Percentiles rank a stretch among this genome's conserved stretches.
These are phyloP conservation scores for Parazoanthus atlanticus DNA, from an alignment of 92 coral and sea anemone species.

Conservation along the genomic window DNA sequence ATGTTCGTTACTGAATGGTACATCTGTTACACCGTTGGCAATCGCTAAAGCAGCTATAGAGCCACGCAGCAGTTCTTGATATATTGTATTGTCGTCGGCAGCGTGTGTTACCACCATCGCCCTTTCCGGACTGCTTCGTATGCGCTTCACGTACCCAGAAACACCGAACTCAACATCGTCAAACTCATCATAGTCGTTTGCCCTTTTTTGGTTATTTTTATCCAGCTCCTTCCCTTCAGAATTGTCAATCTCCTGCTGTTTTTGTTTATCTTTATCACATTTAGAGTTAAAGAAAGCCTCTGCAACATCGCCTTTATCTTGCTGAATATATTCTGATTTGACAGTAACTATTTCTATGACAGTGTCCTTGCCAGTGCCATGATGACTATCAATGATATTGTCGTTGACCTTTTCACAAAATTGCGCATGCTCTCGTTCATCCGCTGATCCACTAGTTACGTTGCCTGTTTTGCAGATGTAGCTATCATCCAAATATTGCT, in stretches of 20 bases:
- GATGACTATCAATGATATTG: neutral
- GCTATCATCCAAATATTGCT: neutral
- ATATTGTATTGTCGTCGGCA: neutral
- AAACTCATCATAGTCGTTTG: neutral
- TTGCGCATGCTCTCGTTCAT: neutral
- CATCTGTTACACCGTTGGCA: slow-evolving; percentile 22
- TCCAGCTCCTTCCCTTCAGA: neutral
- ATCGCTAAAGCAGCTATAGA: slow-evolving; percentile 33
- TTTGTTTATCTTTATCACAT: neutral
- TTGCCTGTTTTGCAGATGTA: neutral
- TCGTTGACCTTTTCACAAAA: neutral
- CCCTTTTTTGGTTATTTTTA: neutral
- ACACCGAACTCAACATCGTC: slow-evolving; percentile 18
- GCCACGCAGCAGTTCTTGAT: slow-evolving; percentile 13
- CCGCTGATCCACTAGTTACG: neutral
- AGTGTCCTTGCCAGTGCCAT: neutral
- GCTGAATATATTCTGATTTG: slow-evolving; percentile 20
- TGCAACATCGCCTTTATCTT: slow-evolving; percentile 13
- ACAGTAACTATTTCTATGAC: slow-evolving; percentile 9
- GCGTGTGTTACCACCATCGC: neutral
- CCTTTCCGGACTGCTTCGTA: neutral
- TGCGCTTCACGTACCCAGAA: neutral
- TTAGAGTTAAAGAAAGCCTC: neutral
- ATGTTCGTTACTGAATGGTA: neutral
- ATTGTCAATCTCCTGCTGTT: neutral